These are phyloP conservation scores for Phycodurus eques DNA, from an alignment of 2,113 vertebrate species.

Conservation along the genomic window DNA sequence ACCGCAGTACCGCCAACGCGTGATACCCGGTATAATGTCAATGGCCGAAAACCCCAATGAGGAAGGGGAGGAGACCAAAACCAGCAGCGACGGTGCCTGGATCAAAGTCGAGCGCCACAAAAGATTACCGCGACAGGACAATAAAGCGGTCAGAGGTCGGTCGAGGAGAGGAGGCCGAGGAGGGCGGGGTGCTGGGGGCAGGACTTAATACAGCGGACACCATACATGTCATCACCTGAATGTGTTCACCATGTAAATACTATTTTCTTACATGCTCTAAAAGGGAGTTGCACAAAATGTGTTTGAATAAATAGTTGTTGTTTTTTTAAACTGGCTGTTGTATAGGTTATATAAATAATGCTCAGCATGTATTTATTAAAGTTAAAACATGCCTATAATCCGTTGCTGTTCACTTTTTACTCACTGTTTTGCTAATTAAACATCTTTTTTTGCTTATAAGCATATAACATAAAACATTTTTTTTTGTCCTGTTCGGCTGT, in stretches of 20 bases:
- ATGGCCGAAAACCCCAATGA: conserved; percentile 51
- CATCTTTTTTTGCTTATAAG: background rate
- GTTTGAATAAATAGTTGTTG: background rate
- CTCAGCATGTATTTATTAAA: conserved; percentile 31
- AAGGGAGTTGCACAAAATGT: conserved; percentile 16
- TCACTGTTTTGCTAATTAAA: background rate
- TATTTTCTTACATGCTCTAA: conserved; percentile 8
- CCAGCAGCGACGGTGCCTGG: conserved; percentile 84
- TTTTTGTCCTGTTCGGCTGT: too few relatives aligned
- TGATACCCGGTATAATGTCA: conserved; percentile 85
- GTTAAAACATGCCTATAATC: background rate
- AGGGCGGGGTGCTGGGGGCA: conserved; percentile 65
- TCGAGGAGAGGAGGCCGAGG: conserved; percentile 78
- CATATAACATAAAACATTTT: background rate
- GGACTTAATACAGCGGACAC: conserved; percentile 40
- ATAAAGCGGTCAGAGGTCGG: conserved; percentile 73
- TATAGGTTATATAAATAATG: conserved; percentile 10
- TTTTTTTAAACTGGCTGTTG: conserved; percentile 5
- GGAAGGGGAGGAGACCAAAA: conserved; percentile 74
- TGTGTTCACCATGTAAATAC: conserved; percentile 32
- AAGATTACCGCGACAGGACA: conserved; percentile 77
- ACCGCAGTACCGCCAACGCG: conserved; percentile 38
- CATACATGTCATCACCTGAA: conserved; percentile 10
- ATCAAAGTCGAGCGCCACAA: conserved; percentile 86
- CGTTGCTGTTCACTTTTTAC: background rate